phyloP scores from a whole-genome alignment of 2,888 invertebrate species.

The Cryptus viduatorius region DNA sequence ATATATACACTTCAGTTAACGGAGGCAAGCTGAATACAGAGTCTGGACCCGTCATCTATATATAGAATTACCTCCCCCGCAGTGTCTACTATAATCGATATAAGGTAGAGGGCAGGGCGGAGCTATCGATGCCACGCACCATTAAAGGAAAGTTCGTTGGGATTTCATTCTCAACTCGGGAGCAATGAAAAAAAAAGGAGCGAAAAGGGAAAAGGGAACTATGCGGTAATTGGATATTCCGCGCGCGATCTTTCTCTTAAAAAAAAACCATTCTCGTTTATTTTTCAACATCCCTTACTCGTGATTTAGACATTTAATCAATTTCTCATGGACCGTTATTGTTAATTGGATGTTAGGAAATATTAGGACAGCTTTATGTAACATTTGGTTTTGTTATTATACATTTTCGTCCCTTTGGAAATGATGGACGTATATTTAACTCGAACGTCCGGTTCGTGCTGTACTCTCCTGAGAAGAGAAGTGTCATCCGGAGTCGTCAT shows the following conservation, averaged over 20 bases:
- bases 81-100: conserved; percentile 25
- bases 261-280: neutral
- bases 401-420: neutral
- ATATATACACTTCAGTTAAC: conserved; percentile 9
- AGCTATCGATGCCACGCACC: conserved; percentile 42
- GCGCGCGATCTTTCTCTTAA: conserved; percentile 6
- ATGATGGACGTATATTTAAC: neutral
- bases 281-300: conserved; percentile 14
- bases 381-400: neutral
- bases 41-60: neutral
- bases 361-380: neutral
- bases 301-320: conserved; percentile 52
- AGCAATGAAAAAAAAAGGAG: neutral
- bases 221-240: conserved; percentile 10
- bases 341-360: conserved; percentile 27
- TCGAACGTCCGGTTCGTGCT: conserved; percentile 17
- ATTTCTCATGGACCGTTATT: conserved; percentile 17
- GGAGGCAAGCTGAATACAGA: neutral
- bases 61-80: neutral
- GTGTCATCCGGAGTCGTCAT: conserved; percentile 7
- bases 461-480: conserved; percentile 19
- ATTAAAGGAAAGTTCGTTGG: conserved; percentile 18
- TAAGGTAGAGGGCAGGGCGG: conserved; percentile 40
- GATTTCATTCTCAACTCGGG: conserved; percentile 36
- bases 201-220: conserved; percentile 11